These are phyloP conservation scores for Apomyelois bistriatella DNA, from an alignment of 2,888 invertebrate genomes.

Conservation along the genomic window DNA sequence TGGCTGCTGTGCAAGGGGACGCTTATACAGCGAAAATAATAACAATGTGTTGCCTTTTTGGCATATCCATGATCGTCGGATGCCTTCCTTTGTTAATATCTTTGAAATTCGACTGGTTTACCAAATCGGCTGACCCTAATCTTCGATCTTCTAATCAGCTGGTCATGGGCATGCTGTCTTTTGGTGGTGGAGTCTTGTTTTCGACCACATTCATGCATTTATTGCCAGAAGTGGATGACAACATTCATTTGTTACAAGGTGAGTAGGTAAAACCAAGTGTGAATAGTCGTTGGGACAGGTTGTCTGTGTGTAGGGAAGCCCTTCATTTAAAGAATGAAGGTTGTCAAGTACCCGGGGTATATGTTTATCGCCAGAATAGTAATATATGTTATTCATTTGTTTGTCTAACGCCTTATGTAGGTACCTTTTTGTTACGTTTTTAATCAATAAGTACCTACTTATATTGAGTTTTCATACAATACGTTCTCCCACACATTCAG, in stretches of 20 bases:
- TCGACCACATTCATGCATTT: constrained; percentile 91
- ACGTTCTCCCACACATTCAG: no score
- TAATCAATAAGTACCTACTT: no score
- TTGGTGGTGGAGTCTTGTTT: constrained; percentile 90
- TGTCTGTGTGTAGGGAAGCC: no score
- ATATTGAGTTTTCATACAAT: no score
- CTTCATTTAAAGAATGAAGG: no score
- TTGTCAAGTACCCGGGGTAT: no score
- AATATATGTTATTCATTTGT: no score
- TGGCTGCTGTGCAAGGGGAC: constrained; percentile 38
- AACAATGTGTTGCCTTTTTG: constrained; percentile 88
- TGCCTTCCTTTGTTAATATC: constrained; percentile 86
- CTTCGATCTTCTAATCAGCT: constrained; percentile 72
- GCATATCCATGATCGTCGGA: constrained; percentile 87
- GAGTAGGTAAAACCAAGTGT: constrained; percentile 23
- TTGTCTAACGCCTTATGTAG: no score
- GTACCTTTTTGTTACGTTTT: no score
- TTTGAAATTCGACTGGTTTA: constrained; percentile 82
- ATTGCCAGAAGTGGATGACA: constrained; percentile 88
- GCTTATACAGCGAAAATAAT: constrained; percentile 86
- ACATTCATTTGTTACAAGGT: constrained; percentile 81
- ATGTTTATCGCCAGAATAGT: no score
- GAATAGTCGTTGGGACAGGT: not conserved
- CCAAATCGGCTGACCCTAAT: constrained; percentile 55
- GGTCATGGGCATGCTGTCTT: constrained; percentile 84